Percentiles rank a stretch among this genome's conserved stretches.
Conservation (phyloP, 2,113 vertebrate species). For the Tringa solitaria region DNA sequence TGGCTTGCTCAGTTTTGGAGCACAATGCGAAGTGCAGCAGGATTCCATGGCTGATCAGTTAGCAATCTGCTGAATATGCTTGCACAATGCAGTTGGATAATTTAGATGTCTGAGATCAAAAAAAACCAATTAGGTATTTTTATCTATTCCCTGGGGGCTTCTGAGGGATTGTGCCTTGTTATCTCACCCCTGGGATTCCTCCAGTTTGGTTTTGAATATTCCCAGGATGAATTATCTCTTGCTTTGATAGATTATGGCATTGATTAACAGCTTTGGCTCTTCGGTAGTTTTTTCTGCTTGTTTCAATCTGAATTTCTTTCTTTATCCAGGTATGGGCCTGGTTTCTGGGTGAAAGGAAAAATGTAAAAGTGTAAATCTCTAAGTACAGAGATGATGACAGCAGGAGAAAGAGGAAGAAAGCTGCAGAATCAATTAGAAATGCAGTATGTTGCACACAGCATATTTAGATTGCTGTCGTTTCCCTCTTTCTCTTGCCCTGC, state of each 20-base stretch:
- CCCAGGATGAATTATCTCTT: background rate
- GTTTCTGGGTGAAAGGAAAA: background rate
- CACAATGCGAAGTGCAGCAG: conserved; percentile 9
- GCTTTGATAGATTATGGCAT: background rate
- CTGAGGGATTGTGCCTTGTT: background rate
- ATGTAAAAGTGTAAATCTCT: background rate
- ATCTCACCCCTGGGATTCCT: background rate
- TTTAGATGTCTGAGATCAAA: background rate
- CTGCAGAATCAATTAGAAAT: background rate
- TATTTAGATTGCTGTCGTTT: background rate
- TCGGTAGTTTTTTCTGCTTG: background rate
- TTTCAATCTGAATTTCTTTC: background rate
- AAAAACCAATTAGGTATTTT: background rate
- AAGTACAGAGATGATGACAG: background rate
- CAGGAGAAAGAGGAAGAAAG: background rate
- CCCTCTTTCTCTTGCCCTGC: background rate
- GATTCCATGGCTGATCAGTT: background rate
- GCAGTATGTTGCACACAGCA: background rate
- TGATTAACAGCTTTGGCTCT: background rate
- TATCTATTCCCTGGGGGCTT: background rate
- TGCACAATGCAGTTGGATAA: background rate
- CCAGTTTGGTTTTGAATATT: background rate
- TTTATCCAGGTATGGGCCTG: background rate
- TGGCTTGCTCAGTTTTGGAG: background rate
- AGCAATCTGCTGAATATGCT: background rate